Evolutionary conservation across 2,797 vertebrate genomes (phyloP).

Genomic region (Eulemur mongoz): DNA sequence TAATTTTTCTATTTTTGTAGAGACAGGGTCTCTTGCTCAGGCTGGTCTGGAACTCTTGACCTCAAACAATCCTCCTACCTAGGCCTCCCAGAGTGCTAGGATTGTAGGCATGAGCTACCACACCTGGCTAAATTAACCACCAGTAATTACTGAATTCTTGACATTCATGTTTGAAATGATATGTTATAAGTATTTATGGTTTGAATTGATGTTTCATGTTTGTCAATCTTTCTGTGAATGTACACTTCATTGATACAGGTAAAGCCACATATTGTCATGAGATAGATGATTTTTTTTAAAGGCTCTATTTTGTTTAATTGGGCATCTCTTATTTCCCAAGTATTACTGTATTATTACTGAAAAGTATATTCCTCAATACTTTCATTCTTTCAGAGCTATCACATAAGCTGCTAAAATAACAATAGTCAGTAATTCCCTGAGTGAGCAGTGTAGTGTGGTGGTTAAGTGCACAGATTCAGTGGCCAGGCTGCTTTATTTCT

Average conservation of each 20-base stretch:
- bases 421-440: background rate
- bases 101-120: no score
- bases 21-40: no score
- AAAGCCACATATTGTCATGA: background rate
- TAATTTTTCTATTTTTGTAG: no score
- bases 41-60: no score
- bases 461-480: no score
- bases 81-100: no score
- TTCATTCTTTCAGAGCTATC: background rate
- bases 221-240: background rate
- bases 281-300: background rate
- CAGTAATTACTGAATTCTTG: background rate
- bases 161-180: background rate
- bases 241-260: background rate
- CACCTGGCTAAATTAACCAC: no score
- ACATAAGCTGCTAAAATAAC: background rate
- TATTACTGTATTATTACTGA: background rate
- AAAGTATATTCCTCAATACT: background rate
- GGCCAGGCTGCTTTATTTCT: background rate
- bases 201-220: background rate
- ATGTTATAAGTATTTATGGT: background rate
- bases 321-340: background rate
- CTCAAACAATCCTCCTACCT: no score
- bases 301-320: background rate
- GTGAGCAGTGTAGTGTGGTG: background rate